Conservation (phyloP, 2,113 vertebrate species). For the Paramisgurnus dabryanus region DNA sequence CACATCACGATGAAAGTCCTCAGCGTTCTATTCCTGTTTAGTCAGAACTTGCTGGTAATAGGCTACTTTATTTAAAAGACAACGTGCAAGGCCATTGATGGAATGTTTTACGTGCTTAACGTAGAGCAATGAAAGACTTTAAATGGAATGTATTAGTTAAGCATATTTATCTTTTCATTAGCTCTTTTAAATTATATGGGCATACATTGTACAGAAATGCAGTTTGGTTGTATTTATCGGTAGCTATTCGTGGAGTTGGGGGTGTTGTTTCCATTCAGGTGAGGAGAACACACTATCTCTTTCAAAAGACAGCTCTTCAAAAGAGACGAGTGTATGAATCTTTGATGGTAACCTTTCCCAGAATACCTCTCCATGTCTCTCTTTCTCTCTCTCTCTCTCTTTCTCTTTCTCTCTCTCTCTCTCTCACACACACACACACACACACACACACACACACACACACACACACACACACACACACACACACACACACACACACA, state of each 20-base stretch:
- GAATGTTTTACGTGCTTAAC: background rate
- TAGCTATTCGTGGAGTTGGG: constrained; percentile 23
- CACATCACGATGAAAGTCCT: constrained; percentile 42
- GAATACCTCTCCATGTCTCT: constrained; percentile 24
- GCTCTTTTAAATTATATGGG: no score
- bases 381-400: constrained; percentile 45
- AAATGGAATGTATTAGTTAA: background rate
- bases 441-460: no score
- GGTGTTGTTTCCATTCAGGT: constrained; percentile 29
- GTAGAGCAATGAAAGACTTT: background rate
- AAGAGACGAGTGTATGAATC: constrained; percentile 49
- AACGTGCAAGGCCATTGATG: background rate
- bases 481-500: no score
- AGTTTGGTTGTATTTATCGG: constrained; percentile 12
- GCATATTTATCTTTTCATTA: no score
- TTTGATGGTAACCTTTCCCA: constrained; percentile 59
- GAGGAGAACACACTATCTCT: constrained; percentile 38
- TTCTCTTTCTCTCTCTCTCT: constrained; percentile 32
- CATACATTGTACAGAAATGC: no score
- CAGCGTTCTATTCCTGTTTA: constrained; percentile 24
- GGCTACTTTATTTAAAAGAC: constrained; percentile 14
- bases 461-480: no score
- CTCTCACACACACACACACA: no score
- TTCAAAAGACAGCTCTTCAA: constrained; percentile 52
- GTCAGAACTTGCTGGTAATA: constrained; percentile 37